Conservation (phyloP, 2,113 vertebrate genomes). For the Plectropomus leopardus region DNA sequence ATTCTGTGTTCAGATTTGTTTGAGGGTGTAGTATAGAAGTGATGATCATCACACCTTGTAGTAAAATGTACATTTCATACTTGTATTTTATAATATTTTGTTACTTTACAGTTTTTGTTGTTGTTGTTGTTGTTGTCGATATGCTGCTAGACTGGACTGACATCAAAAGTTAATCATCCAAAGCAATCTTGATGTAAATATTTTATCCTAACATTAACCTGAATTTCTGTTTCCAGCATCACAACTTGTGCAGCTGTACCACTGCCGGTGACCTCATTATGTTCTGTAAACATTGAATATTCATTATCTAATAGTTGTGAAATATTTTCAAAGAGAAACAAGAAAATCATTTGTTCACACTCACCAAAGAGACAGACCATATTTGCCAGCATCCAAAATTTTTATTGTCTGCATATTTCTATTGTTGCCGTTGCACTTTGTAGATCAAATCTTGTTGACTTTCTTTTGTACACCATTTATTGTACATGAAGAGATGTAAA, state of each 20-base stretch:
- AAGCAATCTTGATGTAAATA: conserved; percentile 51
- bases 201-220: conserved; percentile 4
- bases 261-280: background rate
- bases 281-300: conserved; percentile 1
- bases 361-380: conserved; percentile 73
- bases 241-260: background rate
- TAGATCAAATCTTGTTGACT: conserved; percentile 21
- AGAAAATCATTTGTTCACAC: conserved; percentile 43
- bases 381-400: conserved; percentile 54
- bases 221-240: conserved; percentile 8
- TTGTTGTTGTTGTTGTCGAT: conserved; percentile 13
- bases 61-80: conserved; percentile 36
- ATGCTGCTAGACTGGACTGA: conserved; percentile 31
- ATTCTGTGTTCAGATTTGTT: conserved; percentile 1
- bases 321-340: conserved; percentile 42
- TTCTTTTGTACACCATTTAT: conserved; percentile 50
- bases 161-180: conserved; percentile 10
- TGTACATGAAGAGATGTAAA: conserved; percentile 46
- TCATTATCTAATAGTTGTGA: background rate
- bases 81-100: conserved; percentile 50
- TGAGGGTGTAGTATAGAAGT: conserved; percentile 27
- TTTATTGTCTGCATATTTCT: conserved; percentile 43
- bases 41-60: conserved; percentile 5
- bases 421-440: conserved; percentile 48
- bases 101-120: background rate